Evolutionary conservation across 2,113 vertebrate genomes (phyloP).

Genomic region (Sinocyclocheilus anophthalmus): DNA sequence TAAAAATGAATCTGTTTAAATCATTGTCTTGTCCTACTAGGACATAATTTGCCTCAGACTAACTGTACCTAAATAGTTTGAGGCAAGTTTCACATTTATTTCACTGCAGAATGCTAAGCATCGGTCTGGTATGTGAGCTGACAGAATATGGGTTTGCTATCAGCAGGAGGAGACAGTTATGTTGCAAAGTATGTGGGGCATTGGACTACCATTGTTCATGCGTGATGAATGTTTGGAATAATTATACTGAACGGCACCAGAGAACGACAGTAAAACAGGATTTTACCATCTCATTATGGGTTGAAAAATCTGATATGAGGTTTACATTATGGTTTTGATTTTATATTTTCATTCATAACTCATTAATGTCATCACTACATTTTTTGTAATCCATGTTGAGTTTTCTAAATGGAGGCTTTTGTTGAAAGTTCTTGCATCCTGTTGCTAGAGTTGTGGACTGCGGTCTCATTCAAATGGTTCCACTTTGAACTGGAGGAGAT

Average conservation of each 20-base stretch:
- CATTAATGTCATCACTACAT: not conserved
- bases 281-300: not conserved
- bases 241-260: not conserved
- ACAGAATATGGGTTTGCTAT: conserved; percentile 30
- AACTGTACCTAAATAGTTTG: not conserved
- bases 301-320: not conserved
- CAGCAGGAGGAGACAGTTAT: conserved; percentile 6
- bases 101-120: conserved; percentile 1
- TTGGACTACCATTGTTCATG: conserved; percentile 33
- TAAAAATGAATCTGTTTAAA: conserved; percentile 24
- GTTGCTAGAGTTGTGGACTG: conserved; percentile 1
- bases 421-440: conserved; percentile 5
- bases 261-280: not conserved
- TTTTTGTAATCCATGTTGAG: not conserved
- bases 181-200: conserved; percentile 29
- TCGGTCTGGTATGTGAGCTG: not conserved
- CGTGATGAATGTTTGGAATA: conserved; percentile 30
- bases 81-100: not conserved
- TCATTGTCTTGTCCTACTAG: not conserved
- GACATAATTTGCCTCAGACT: not conserved
- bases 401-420: conserved; percentile 1
- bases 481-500: conserved; percentile 41
- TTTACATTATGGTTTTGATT: conserved; percentile 14
- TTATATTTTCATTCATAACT: conserved; percentile 30
- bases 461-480: not conserved